Conservation (phyloP, 2,113 vertebrate genomes). For the Symphodus melops region DNA sequence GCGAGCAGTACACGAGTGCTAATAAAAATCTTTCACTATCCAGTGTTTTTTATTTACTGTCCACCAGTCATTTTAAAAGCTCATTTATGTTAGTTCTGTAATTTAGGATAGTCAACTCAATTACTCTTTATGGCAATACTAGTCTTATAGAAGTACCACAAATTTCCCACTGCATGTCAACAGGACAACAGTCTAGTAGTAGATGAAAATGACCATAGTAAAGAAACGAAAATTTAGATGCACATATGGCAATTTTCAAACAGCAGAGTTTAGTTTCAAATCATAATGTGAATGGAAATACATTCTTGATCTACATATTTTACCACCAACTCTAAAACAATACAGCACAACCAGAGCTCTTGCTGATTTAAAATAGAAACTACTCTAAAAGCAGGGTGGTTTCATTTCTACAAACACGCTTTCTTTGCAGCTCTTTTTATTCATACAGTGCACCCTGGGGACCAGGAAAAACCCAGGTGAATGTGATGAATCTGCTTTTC, state of each 20-base stretch:
- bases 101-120: too few relatives aligned
- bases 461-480: slow-evolving; percentile 53
- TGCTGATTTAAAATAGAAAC: slow-evolving; percentile 32
- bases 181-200: not conserved
- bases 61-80: too few relatives aligned
- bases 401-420: slow-evolving; percentile 53
- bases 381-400: slow-evolving; percentile 22
- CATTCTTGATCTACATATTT: not conserved
- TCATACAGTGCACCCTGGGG: slow-evolving; percentile 16
- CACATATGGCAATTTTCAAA: not conserved
- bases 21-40: too few relatives aligned
- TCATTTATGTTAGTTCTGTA: too few relatives aligned
- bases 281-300: not conserved
- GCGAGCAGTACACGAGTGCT: too few relatives aligned
- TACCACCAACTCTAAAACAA: slow-evolving; percentile 1
- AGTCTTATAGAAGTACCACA: too few relatives aligned
- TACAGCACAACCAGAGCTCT: slow-evolving; percentile 23
- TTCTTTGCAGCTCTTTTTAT: slow-evolving; percentile 41
- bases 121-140: not conserved
- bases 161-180: not conserved
- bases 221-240: not conserved
- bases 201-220: not conserved
- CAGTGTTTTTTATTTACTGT: too few relatives aligned
- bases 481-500: slow-evolving; percentile 68
- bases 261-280: not conserved